Conservation (phyloP, 2,797 vertebrate species). For the Chelidonichthys spinosus region DNA sequence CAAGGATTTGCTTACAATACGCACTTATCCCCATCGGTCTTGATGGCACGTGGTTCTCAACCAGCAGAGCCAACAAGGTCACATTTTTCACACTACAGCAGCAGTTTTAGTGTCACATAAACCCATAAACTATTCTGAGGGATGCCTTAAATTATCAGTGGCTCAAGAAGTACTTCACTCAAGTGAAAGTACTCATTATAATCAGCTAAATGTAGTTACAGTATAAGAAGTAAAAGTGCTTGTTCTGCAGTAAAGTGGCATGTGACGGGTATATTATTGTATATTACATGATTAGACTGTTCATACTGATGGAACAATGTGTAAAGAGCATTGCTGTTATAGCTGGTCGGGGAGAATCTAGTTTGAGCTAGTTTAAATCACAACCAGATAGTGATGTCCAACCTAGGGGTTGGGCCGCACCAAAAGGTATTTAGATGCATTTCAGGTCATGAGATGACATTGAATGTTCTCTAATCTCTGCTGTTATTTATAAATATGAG, state of each 20-base stretch:
- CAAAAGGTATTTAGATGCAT: not conserved
- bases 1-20: constrained; percentile 29
- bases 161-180: not conserved
- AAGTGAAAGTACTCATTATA: too few relatives aligned
- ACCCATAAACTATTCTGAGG: not conserved
- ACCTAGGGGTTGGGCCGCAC: not conserved
- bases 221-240: too few relatives aligned
- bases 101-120: constrained; percentile 17
- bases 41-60: constrained; percentile 26
- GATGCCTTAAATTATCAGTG: not conserved
- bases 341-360: not conserved
- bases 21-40: constrained; percentile 13
- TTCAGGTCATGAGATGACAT: not conserved
- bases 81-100: constrained; percentile 2
- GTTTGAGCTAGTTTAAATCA: not conserved
- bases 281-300: not conserved
- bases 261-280: not conserved
- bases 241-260: too few relatives aligned
- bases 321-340: not conserved
- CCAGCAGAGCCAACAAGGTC: constrained; percentile 14
- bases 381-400: not conserved
- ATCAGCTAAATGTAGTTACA: too few relatives aligned
- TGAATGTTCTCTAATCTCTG: not conserved
- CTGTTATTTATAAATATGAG: not conserved
- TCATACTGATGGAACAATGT: not conserved